These are phyloP conservation scores for Hemitrygon akajei DNA, from an alignment of 2,797 vertebrate genomes.

Conservation along the genomic window DNA sequence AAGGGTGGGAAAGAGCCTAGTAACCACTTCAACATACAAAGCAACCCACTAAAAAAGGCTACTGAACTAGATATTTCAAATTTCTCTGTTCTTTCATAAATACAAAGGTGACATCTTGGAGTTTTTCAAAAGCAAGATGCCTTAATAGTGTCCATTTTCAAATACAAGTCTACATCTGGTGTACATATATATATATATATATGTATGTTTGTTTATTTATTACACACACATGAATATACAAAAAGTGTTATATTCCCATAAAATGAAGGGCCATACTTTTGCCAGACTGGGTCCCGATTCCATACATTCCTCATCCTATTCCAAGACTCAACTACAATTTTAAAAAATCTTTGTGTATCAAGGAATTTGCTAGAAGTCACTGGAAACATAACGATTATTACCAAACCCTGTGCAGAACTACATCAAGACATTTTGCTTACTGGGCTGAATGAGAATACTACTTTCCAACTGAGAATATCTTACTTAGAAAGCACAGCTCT, in stretches of 20 bases:
- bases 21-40: slow-evolving; percentile 9
- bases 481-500: not conserved
- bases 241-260: not conserved
- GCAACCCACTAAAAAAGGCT: not conserved
- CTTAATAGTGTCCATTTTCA: slow-evolving; percentile 15
- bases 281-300: not conserved
- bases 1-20: slow-evolving; percentile 31
- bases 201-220: no score
- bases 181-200: no score
- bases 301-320: not conserved
- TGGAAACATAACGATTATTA: not conserved
- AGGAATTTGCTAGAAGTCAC: slow-evolving; percentile 11
- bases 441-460: not conserved
- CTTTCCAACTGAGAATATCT: slow-evolving; percentile 2
- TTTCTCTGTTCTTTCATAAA: not conserved
- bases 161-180: not conserved
- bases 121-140: not conserved
- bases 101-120: not conserved
- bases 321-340: not conserved
- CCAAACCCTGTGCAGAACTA: not conserved
- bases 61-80: not conserved
- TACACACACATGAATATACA: not conserved
- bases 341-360: not conserved
- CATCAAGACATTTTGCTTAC: not conserved
- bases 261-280: not conserved